Evolutionary conservation across 2,113 vertebrate genomes (phyloP), one percentile per base, ranked within the genome.

Genomic region (Caracal caracal): DNA sequence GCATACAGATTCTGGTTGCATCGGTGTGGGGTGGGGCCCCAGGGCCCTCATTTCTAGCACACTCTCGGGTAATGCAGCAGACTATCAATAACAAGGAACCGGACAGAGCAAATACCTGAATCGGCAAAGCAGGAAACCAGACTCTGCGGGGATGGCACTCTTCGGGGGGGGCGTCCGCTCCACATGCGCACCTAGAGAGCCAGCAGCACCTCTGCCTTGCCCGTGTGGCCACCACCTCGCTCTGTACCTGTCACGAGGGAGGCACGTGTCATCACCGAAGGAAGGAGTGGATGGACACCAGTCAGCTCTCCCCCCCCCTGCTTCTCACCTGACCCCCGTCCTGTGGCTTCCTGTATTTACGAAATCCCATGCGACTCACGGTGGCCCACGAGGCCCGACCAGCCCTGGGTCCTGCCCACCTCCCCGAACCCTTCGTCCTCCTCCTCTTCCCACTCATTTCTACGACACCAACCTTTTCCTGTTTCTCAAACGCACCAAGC

Each of bases 401-500:
- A 37, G 86, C 37, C 28, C n/a, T 53, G 26, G 9, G 68, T 51
- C n/a, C 28, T n/a, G 3, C 24, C 85, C n/a, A 26, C 63, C 15
- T 33, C 53, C 53, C 28, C 8, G 35, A 43, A 22, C 47, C 88
- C 49, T 88, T 53, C 28, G 19, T 26, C 16, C 17, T 2, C 22
- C 16, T 5, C 19, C 70, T n/a, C 13, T 0, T 26, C 73, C n/a
- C 75, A 35, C 12, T 81, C n/a, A 65, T 35, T 63, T 28, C 53
- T 17, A 53, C 9, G 20, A 17, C 1, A 11, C 10, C 16, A 65
- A 47, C 4, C 15, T 53, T 22, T 70, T 75, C 53, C 68, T 89
- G 37, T 63, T 83, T 93, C 78, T 88, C 56, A 94, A 81, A 88
- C 65, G 78, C 51, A 40, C 78, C 53, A 43, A 70, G 59, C 13